phyloP scores from a whole-genome alignment of 1,140 invertebrate species.

The Sogatella furcifera region DNA sequence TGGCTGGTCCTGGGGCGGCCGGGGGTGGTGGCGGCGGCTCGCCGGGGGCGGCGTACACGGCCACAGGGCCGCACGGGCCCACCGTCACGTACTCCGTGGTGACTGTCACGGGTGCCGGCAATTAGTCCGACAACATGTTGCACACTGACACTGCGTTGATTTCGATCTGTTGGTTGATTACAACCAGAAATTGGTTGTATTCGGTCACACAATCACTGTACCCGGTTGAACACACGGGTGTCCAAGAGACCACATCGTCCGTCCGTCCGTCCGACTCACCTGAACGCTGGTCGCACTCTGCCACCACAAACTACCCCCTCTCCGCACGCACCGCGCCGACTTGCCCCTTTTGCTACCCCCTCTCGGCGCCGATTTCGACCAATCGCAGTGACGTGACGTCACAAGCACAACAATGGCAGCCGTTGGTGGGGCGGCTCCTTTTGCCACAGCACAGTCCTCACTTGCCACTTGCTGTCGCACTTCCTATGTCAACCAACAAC shows the following conservation, averaged over 20 bases:
- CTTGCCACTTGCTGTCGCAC: background rate
- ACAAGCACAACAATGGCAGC: slow-evolving; percentile 5
- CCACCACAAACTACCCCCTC: background rate
- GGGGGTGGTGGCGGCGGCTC: slow-evolving; percentile 22
- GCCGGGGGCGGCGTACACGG: slow-evolving; percentile 12
- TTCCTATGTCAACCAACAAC: background rate
- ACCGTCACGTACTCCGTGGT: slow-evolving; percentile 20
- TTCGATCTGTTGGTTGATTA: background rate
- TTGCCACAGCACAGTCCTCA: background rate
- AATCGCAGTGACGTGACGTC: slow-evolving; percentile 4
- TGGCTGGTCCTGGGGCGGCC: slow-evolving; percentile 24
- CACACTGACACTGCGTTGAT: background rate
- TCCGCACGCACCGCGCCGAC: background rate
- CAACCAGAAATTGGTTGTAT: too few species aligned
- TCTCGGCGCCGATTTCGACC: background rate
- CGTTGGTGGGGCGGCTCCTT: background rate
- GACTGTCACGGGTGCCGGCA: background rate
- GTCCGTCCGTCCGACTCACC: background rate
- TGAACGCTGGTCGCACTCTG: background rate
- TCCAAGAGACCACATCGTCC: background rate
- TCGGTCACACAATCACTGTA: too few species aligned
- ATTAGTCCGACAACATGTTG: background rate
- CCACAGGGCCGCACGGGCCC: slow-evolving; percentile 15
- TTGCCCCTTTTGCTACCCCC: background rate
- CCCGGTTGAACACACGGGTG: too few species aligned